Percentiles rank a stretch among this genome's conserved stretches.
phyloP scores from a whole-genome alignment of 2,113 vertebrate species.

The Hippoglossus stenolepis region DNA sequence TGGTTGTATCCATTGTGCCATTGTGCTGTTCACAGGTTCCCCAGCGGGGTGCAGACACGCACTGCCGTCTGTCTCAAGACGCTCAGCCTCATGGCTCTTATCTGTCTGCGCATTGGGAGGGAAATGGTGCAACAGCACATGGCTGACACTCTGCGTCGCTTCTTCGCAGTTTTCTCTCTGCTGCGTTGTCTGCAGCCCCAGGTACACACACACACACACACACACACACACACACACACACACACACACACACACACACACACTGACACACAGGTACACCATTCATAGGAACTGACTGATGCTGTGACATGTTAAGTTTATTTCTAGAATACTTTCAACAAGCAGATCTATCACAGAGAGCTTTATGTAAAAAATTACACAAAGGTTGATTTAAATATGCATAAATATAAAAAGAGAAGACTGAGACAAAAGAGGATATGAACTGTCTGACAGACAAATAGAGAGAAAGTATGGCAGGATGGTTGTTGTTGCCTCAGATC shows the following conservation, averaged over 20 bases:
- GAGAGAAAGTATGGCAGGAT: neutral
- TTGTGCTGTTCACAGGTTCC: slow-evolving; percentile 86
- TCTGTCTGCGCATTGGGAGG: slow-evolving; percentile 94
- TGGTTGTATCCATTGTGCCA: slow-evolving; percentile 1
- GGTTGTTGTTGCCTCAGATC: neutral
- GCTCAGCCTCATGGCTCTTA: slow-evolving; percentile 93
- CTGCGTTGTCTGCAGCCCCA: slow-evolving; percentile 87
- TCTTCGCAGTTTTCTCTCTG: slow-evolving; percentile 92
- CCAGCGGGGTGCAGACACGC: slow-evolving; percentile 94
- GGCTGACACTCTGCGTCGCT: slow-evolving; percentile 88
- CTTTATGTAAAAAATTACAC: neutral
- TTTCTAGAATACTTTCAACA: slow-evolving; percentile 27
- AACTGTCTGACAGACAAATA: neutral
- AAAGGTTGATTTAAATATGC: neutral
- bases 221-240: too few species aligned
- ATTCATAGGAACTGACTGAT: slow-evolving; percentile 1
- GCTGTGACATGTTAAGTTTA: neutral
- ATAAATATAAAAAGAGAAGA: neutral
- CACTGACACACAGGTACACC: neutral
- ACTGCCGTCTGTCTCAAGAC: slow-evolving; percentile 92
- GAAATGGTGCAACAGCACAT: slow-evolving; percentile 99
- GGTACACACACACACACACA: slow-evolving; percentile 74
- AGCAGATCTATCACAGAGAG: slow-evolving; percentile 18
- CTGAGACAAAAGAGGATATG: neutral
- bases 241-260: too few species aligned